Conservation (phyloP, 1,140 invertebrate species). For the Macrotrachela quadricornifera region DNA sequence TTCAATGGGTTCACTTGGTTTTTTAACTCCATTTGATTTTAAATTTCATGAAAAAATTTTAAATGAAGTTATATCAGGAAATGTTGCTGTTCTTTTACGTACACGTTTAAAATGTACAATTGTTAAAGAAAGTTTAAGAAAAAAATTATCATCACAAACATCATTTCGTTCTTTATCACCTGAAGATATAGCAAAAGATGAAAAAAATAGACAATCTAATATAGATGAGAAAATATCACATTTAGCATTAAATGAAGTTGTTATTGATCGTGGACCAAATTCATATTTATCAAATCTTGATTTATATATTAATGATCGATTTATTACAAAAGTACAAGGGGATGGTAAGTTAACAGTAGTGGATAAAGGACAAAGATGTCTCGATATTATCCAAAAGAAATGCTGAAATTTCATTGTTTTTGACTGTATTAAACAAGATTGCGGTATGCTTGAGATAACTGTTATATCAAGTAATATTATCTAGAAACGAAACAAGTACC, state of each 20-base stretch:
- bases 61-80: neutral
- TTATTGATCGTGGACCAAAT: conserved; percentile 75
- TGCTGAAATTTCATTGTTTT: no score
- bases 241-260: conserved; percentile 62
- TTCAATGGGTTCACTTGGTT: conserved; percentile 6
- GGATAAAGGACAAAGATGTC: no score
- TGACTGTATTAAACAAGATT: no score
- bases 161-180: neutral
- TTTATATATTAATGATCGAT: conserved; percentile 75
- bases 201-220: conserved; percentile 1
- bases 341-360: conserved; percentile 51
- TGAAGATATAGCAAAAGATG: neutral
- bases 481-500: no score
- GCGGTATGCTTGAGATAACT: no score
- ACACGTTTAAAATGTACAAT: neutral
- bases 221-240: conserved; percentile 16
- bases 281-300: conserved; percentile 86
- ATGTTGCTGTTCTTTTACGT: neutral
- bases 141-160: no score
- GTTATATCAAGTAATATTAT: no score
- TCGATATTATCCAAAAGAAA: no score
- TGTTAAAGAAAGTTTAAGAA: neutral
- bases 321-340: conserved; percentile 84
- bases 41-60: neutral
- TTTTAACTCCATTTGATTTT: neutral